Evolutionary conservation across 30 jellyfish, hydroid and myxozoan genomes (phyloP).

Genomic region (Sanderia malayensis): DNA sequence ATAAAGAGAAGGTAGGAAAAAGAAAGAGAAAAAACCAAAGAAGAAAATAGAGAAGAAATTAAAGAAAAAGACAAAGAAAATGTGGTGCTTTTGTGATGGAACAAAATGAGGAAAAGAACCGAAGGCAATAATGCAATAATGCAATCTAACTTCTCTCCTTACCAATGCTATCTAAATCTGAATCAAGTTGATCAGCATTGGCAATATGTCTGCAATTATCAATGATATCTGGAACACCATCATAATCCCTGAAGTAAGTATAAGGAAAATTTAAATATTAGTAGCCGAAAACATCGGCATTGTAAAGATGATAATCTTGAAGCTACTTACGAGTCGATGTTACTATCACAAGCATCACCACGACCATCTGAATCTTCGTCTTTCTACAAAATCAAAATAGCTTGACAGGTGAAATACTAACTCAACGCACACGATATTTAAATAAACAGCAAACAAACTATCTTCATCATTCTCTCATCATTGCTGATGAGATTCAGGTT

Average conservation of each 20-base stretch:
- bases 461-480: too few species aligned
- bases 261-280: not conserved
- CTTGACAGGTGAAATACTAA: too few species aligned
- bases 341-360: conserved; percentile 81
- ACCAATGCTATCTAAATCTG: conserved; percentile 71
- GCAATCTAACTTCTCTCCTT: not conserved
- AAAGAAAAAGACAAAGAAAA: not conserved
- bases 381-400: conserved; percentile 37
- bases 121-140: not conserved
- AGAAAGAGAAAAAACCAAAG: not conserved
- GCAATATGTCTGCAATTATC: conserved; percentile 70
- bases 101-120: not conserved
- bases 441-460: too few species aligned
- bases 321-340: conserved; percentile 59
- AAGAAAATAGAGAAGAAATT: not conserved
- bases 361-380: conserved; percentile 83
- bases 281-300: not conserved
- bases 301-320: too few species aligned
- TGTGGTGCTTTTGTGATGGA: not conserved
- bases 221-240: conserved; percentile 68
- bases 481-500: too few species aligned
- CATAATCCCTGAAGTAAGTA: conserved; percentile 59
- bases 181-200: conserved; percentile 71
- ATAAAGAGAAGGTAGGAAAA: not conserved
- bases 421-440: too few species aligned